Evolutionary conservation across 1,140 invertebrate species (phyloP), one percentile per base, ranked within the genome.

Genomic region (Dendroctonus ponderosae): DNA sequence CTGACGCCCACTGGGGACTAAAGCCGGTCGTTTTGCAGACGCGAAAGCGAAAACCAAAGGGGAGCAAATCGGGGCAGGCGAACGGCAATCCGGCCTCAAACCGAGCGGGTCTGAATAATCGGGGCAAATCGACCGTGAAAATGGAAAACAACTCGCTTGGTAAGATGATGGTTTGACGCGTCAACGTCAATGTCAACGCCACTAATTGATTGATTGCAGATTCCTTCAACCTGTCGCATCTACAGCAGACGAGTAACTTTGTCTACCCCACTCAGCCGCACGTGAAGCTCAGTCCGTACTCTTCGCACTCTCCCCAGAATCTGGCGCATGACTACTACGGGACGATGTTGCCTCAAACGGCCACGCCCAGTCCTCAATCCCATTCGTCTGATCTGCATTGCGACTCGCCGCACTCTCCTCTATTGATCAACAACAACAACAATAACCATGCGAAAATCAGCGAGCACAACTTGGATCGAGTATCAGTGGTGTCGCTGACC

Each of bases 31-130:
- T 56, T 56, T 82, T 83, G 67, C 85, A 95, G 85, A 97, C 93
- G 39, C 83, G 95, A 53, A 97, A 97, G 77, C 83, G 96, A 46
- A 96, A 96, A 78, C 91, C 92, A 0, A 94, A 93, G 78, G 87
- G 85, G 46, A 86, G 83, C 49, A 83, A 82, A 71, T 82, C 82
- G 12, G 68, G 76, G 40, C 67, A 62, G 50, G 50, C 64, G 38
- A 60, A 50, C 14, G 70, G 62, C 7, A 70, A 50, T 49, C 67
- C 63, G 40, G 61, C 61, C 15, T 43, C 59, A 2, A 67, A 56
- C 12, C 42, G 46, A 41, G 44, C 50, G 6, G 53, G 38, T 11
- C n/a, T 62, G 0, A 70, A 63, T 37, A 68, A 69, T 12, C 70
- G 67, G 58, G 74, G 76, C 0, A 77, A 77, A 53, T 50, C 74